Percentiles rank a stretch among this genome's conserved stretches.
These are phyloP conservation scores for Xiphorhynchus elegans DNA, from an alignment of 2,113 vertebrate species.

Conservation along the genomic window DNA sequence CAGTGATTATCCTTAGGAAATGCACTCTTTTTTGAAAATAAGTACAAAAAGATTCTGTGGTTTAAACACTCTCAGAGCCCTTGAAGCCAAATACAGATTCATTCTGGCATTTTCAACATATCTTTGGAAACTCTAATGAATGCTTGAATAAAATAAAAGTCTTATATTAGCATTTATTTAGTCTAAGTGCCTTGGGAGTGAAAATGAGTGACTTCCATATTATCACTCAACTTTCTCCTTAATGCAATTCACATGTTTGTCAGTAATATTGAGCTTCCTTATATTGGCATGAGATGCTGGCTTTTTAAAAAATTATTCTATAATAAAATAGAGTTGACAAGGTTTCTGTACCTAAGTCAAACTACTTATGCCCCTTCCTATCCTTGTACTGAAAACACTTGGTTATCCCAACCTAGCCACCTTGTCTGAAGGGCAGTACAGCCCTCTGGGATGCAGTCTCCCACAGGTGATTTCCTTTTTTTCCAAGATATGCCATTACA, in stretches of 20 bases:
- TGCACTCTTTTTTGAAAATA: background rate
- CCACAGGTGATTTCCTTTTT: background rate
- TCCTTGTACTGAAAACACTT: background rate
- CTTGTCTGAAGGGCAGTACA: background rate
- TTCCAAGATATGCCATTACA: background rate
- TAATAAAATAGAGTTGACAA: background rate
- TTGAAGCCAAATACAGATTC: background rate
- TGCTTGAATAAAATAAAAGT: background rate
- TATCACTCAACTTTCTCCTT: background rate
- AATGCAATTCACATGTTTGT: conserved; percentile 17
- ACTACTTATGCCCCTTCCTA: background rate
- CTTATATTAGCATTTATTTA: background rate
- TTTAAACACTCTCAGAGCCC: background rate
- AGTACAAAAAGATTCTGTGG: background rate
- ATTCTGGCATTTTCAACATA: background rate
- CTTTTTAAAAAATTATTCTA: background rate
- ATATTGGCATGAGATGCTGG: background rate
- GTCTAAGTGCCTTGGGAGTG: background rate
- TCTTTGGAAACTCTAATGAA: conserved; percentile 4
- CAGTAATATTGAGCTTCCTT: background rate
- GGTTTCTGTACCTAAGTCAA: background rate
- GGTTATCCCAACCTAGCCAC: background rate
- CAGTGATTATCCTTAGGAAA: background rate
- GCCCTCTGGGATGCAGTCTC: background rate
- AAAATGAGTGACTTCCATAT: background rate